A percentile compares a stretch with the other conserved stretches of the same genome.
Conservation (phyloP, 1,140 invertebrate species). For the Drosophila jambulina region DNA sequence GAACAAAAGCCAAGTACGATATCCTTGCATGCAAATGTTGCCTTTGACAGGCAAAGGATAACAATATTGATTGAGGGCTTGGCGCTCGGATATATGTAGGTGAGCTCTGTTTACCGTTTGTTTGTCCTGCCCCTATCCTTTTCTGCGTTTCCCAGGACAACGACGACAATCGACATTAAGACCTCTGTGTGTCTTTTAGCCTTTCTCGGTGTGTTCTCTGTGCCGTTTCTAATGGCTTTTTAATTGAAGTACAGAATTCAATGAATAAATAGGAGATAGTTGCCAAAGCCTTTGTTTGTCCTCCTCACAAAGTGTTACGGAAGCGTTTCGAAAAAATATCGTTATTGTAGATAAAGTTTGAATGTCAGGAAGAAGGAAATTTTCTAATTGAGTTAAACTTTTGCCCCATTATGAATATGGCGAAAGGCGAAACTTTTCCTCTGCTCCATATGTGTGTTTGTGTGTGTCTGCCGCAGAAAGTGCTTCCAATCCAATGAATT, state of each 20-base stretch:
- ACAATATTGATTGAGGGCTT: conserved; percentile 70
- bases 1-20: conserved; percentile 65
- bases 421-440: conserved; percentile 41
- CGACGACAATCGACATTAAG: conserved; percentile 53
- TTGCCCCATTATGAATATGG: conserved; percentile 53
- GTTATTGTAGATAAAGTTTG: conserved; percentile 39
- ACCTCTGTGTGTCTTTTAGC: conserved; percentile 20
- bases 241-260: conserved; percentile 77
- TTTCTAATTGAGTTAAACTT: conserved; percentile 68
- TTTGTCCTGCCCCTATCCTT: conserved; percentile 36
- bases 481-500: conserved; percentile 46
- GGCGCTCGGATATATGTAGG: conserved; percentile 13
- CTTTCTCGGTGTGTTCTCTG: conserved; percentile 8
- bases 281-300: conserved; percentile 45
- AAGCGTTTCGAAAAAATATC: conserved; percentile 26
- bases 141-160: conserved; percentile 66
- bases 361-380: conserved; percentile 53
- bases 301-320: conserved; percentile 3
- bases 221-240: conserved; percentile 69
- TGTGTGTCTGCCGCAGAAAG: conserved; percentile 28
- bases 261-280: conserved; percentile 78
- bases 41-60: conserved; percentile 75
- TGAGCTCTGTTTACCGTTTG: conserved; percentile 59
- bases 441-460: neutral
- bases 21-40: conserved; percentile 77